phyloP scores from a whole-genome alignment of 2,888 invertebrate genomes.

The Cataglyphis altisquamis region DNA sequence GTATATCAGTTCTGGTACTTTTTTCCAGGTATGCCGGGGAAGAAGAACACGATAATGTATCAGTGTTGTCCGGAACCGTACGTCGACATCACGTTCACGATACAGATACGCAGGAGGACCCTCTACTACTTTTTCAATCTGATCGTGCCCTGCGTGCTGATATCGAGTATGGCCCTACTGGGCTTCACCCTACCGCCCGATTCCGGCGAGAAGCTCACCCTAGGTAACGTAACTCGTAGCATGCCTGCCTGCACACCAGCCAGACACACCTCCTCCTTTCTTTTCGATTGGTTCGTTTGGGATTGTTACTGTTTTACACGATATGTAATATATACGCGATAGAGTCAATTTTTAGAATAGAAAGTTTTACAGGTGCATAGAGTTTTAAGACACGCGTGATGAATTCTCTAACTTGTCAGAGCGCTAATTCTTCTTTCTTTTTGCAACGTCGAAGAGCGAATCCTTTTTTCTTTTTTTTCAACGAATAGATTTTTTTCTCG shows the following conservation, averaged over 20 bases:
- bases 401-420: not conserved
- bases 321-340: slow-evolving; percentile 53
- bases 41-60: slow-evolving; percentile 95
- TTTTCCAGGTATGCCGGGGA: slow-evolving; percentile 94
- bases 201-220: slow-evolving; percentile 97
- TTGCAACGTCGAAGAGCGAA: not conserved
- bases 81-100: slow-evolving; percentile 98
- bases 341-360: slow-evolving; percentile 3
- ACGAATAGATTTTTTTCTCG: not conserved
- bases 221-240: slow-evolving; percentile 90
- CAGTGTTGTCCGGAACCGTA: slow-evolving; percentile 98
- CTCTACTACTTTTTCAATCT: slow-evolving; percentile 99
- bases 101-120: slow-evolving; percentile 98
- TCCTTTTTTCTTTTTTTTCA: not conserved
- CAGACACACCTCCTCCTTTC: slow-evolving; percentile 63
- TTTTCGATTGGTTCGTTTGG: slow-evolving; percentile 50
- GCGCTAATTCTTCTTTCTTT: not conserved
- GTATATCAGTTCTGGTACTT: slow-evolving; percentile 44
- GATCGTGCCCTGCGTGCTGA: slow-evolving; percentile 99
- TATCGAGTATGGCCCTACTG: slow-evolving; percentile 99
- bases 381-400: not conserved
- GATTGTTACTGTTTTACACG: slow-evolving; percentile 51
- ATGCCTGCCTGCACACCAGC: slow-evolving; percentile 73
- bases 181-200: slow-evolving; percentile 99
- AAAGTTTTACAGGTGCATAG: not conserved